Evolutionary conservation across 2,888 invertebrate genomes (phyloP), one percentile per base, ranked within the genome.

Genomic region (Hypomecis punctinalis): DNA sequence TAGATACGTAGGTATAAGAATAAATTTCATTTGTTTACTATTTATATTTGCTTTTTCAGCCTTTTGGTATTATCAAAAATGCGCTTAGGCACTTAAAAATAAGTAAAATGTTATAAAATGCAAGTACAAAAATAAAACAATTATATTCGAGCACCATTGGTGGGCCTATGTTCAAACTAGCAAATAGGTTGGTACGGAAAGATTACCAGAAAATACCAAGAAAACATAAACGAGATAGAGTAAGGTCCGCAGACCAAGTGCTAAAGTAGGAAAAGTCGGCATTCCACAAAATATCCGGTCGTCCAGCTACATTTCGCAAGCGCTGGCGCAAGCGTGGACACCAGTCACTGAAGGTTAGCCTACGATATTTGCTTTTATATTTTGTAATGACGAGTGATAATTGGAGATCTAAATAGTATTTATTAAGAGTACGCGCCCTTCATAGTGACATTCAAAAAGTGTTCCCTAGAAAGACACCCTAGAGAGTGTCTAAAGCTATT

Each of bases 351-450:
- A 75, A 75, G 74, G 74, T 63, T 73, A 66, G 61, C 43, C 49
- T 61, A 69, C 69, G 61, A 65, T 73, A 71, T 75, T 72, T 75
- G 67, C 70, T 70, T 73, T 72, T 72, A 75, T 72, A 73, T 71
- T 72, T 71, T 70, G 70, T 66, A 72, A 72, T 56, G 43, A 54
- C 23, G 6, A 23, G 51, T 51, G 61, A 63, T 67, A 67, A 67
- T 67, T 63, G 40, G 48, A 58, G 45, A 66, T 53, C 37, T 55
- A 56, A 56, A 37, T 40, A 62, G 11, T 51, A 54, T 57, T 52
- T 61, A 46, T 9, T 13, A n/a, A 8, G 8, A 3, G 8, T 10
- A 23, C 4, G 13, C 45, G 9, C 9, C 9, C 33, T 23, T 9
- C 9, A 9, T 46, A 1, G 39, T 39, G 39, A 3, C 5, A 39